Percentiles rank a stretch among this genome's conserved stretches.
Evolutionary conservation across 2,797 vertebrate genomes (phyloP).

Genomic region (Cossypha heuglini): DNA sequence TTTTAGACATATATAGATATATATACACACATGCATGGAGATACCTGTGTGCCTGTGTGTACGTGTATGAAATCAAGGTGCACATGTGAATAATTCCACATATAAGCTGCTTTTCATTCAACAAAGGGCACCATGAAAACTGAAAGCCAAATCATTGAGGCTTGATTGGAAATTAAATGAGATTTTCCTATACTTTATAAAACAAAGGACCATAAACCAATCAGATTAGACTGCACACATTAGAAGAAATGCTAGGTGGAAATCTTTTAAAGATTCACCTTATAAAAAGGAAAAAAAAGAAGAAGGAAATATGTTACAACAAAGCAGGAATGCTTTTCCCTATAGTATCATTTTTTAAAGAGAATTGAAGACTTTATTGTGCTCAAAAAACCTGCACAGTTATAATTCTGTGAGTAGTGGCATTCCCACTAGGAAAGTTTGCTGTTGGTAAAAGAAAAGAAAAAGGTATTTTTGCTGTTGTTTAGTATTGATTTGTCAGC

Average conservation of each 20-base stretch:
- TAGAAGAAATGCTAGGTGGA: background rate
- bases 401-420: background rate
- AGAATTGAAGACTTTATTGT: background rate
- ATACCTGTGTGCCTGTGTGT: accelerated
- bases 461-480: background rate
- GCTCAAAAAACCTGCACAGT: background rate
- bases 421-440: slow-evolving; percentile 13
- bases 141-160: background rate
- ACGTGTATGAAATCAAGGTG: background rate
- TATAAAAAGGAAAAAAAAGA: background rate
- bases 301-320: background rate
- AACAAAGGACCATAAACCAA: background rate
- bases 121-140: background rate
- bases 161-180: background rate
- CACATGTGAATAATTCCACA: background rate
- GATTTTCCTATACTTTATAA: background rate
- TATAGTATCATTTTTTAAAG: background rate
- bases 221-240: background rate
- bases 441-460: background rate
- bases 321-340: background rate
- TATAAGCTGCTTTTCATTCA: background rate
- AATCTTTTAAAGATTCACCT: background rate
- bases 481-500: slow-evolving; percentile 19
- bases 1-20: background rate
- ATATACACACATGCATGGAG: accelerated